These are phyloP conservation scores for Euura saliciscinereae DNA, from an alignment of 1,140 invertebrate species.

Conservation along the genomic window DNA sequence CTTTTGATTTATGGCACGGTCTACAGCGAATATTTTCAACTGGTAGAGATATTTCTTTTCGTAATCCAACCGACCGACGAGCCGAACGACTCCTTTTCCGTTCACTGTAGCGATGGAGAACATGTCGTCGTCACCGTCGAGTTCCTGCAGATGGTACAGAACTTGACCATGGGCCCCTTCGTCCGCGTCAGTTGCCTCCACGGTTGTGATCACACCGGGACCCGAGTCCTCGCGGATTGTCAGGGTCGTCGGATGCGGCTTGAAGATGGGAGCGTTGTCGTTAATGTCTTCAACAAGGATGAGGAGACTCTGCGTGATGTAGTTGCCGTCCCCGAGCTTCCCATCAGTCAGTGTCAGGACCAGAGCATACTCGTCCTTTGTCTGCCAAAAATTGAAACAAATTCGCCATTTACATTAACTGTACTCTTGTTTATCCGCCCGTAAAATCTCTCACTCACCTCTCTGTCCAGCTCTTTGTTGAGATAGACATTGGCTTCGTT, in stretches of 20 bases:
- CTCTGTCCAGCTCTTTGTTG: constrained; percentile 87
- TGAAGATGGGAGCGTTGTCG: constrained; percentile 88
- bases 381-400: constrained; percentile 52
- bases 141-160: constrained; percentile 76
- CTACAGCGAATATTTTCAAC: constrained; percentile 81
- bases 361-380: constrained; percentile 84
- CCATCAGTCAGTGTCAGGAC: constrained; percentile 90
- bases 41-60: constrained; percentile 89
- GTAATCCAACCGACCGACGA: constrained; percentile 82
- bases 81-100: constrained; percentile 84
- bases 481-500: constrained; percentile 88
- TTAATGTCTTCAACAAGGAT: constrained; percentile 91
- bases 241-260: constrained; percentile 82
- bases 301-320: constrained; percentile 87
- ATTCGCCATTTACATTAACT: constrained; percentile 19
- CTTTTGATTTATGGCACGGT: constrained; percentile 79
- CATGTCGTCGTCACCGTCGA: constrained; percentile 76
- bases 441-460: constrained; percentile 62
- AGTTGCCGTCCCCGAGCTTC: constrained; percentile 84
- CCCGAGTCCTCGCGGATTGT: constrained; percentile 79
- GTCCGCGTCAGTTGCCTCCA: constrained; percentile 88
- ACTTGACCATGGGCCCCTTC: constrained; percentile 91
- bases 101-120: constrained; percentile 85
- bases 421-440: not conserved
- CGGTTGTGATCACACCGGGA: constrained; percentile 75